Base-by-base conservation (phyloP, 2,113 vertebrate species). In the Ginglymostoma cirratum region DNA sequence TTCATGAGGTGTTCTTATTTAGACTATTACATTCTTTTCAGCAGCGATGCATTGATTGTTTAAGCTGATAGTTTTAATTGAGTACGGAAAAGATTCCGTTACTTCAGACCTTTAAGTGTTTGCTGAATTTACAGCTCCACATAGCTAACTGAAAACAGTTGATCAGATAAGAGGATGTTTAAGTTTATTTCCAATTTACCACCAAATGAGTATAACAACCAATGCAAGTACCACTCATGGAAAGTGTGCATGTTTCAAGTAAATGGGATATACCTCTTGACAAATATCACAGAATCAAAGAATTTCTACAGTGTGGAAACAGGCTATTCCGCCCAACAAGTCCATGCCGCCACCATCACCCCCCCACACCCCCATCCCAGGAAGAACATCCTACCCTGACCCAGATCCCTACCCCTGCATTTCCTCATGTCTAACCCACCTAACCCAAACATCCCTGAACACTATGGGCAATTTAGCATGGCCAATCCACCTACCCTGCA, bases 351-450 rank as follows among this genome's bases (percentile, higher is more conserved):
- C n/a, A n/a, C n/a, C n/a, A n/a, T n/a, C n/a, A n/a, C n/a, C n/a
- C n/a, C n/a, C n/a, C n/a, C n/a, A n/a, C n/a, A n/a, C n/a, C n/a
- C 3, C 48, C 48, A 2, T 2, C 48, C 3, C 48, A 1, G 0
- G 3, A 48, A 48, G 48, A 3, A 48, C 48, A 48, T 48, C 3
- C 48, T 2, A 48, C 48, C 48, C 48, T 48, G 48, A 48, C 48
- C 48, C 48, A 48, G 48, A 1, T 2, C 48, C 2, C 48, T 48
- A 48, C 48, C 48, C 48, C 48, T 48, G 48, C 48, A 48, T 48
- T 48, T 48, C 48, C 48, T 48, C 48, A 48, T 48, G 48, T 48
- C 48, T 48, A 48, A 48, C 48, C 2, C 48, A 48, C 3, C 48
- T 2, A 48, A 48, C 3, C 48, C 48, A 48, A 48, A 48, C 48